Conservation (phyloP, 2,797 vertebrate genomes). For the Okamejei kenojei region DNA sequence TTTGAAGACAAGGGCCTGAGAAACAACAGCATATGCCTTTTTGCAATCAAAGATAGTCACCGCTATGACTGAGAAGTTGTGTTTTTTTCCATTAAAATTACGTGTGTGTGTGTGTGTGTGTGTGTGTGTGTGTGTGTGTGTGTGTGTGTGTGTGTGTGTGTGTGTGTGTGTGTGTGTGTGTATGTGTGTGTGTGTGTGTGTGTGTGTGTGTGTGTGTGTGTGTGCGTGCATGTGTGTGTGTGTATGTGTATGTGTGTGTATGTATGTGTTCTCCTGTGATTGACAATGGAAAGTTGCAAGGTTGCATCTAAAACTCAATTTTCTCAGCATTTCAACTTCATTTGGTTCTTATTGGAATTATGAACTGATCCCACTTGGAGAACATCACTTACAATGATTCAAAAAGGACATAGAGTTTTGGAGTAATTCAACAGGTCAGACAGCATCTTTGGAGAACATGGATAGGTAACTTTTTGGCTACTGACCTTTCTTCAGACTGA, state of each 20-base stretch:
- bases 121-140: no score
- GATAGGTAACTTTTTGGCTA: no score
- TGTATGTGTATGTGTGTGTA: no score
- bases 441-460: no score
- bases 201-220: no score
- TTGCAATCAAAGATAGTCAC: background rate
- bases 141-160: no score
- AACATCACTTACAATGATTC: background rate
- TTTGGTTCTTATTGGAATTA: constrained; percentile 22
- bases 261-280: background rate
- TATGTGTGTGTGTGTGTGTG: no score
- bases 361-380: background rate
- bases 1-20: background rate
- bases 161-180: no score
- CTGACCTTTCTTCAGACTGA: no score
- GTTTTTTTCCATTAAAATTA: constrained; percentile 19
- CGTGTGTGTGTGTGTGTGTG: background rate
- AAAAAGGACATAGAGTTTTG: no score
- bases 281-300: background rate
- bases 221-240: no score
- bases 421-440: no score
- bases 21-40: background rate
- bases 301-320: background rate
- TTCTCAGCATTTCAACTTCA: background rate
- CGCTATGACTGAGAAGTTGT: background rate